These are phyloP conservation scores for Bostrychus sinensis DNA, from an alignment of 2,113 vertebrate genomes.

Conservation along the genomic window DNA sequence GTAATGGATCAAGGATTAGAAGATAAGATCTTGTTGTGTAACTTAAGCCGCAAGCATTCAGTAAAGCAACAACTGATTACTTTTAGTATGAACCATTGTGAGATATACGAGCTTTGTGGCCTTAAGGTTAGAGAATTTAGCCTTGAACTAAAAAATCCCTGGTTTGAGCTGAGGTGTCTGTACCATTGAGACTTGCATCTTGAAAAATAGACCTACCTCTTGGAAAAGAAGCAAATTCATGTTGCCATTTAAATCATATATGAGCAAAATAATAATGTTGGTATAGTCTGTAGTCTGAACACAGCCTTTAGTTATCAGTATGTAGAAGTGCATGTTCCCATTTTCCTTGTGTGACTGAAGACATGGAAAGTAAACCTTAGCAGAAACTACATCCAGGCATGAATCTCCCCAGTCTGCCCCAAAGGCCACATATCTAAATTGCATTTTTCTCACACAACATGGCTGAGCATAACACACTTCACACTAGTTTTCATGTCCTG, in stretches of 20 bases:
- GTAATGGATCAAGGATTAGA: no score
- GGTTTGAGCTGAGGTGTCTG: no score
- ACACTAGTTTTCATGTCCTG: constrained; percentile 26
- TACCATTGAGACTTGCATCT: no score
- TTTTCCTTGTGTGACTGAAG: constrained; percentile 44
- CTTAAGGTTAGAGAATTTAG: no score
- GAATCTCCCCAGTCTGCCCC: constrained; percentile 42
- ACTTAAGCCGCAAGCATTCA: no score
- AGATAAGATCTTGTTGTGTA: no score
- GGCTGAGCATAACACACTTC: constrained; percentile 31
- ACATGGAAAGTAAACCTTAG: constrained; percentile 32
- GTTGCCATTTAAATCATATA: background rate
- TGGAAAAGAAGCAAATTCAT: background rate
- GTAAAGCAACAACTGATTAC: no score
- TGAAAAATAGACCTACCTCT: no score
- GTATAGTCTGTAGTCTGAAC: background rate
- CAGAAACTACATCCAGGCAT: constrained; percentile 24
- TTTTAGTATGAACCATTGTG: no score
- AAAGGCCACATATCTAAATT: constrained; percentile 60
- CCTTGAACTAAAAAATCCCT: no score
- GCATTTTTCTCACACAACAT: constrained; percentile 47
- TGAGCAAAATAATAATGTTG: background rate
- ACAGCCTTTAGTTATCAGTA: constrained; percentile 15
- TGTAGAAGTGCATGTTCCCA: constrained; percentile 11
- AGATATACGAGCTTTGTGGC: no score